Evolutionary conservation across 2,113 vertebrate genomes (phyloP), one percentile per base, ranked within the genome.

Genomic region (Athene noctua): DNA sequence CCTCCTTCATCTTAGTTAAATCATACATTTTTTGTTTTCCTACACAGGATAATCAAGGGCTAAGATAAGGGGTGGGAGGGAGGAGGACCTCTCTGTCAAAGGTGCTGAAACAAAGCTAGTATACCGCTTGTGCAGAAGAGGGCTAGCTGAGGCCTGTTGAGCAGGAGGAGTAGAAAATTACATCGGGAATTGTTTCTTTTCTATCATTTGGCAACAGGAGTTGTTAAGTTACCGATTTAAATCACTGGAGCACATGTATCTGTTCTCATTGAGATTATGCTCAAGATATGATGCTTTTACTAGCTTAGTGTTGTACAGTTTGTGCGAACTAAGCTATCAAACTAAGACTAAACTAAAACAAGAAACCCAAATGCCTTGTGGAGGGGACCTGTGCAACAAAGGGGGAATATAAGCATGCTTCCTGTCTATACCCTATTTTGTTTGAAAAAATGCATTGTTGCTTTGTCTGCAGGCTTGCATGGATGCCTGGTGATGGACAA

Each of bases 221-320:
- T 55, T 58, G 34, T 61, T 68, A 30, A 51, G 11, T 80, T 86
- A 68, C 27, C 20, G 44, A 2, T 0, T 67, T 6, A 62, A 71
- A 34, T 83, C 13, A 25, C 26, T 25, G n/a, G n/a, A 81, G 26
- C 0, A 0, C 13, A 2, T 27, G n/a, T 51, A 30, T 44, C 29
- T 5, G 36, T 27, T 92, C 49, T 61, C 54, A 4, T 32, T 27
- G 65, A 49, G n/a, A 26, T 66, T 84, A 18, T 47, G 61, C 22
- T 84, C 17, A 36, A 65, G 49, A 57, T 36, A 30, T 6, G 15
- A 1, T 47, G 38, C 20, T 74, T 61, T 68, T 85, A 62, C 11
- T 21, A n/a, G 46, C 17, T 70, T 83, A 62, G 36, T 13, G 54
- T 62, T 62, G 19, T 66, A 26, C 32, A 49, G 6, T 20, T 59